Conservation (phyloP, 2,113 vertebrate genomes). For the Psittacus erithacus region DNA sequence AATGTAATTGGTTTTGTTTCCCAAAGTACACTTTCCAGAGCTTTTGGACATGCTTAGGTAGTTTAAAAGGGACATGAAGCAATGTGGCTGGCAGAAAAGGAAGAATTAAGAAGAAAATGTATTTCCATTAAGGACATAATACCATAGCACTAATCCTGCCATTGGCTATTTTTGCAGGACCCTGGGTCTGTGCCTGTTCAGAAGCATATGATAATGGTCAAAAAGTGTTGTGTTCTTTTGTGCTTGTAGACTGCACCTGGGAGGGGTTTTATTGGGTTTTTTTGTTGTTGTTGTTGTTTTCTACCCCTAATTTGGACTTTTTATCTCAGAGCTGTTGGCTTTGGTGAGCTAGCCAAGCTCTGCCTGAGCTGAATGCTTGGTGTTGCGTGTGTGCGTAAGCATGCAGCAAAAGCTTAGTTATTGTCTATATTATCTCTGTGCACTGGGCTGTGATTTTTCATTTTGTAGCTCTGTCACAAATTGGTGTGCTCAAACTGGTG, state of each 20-base stretch:
- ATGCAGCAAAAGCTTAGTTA: slow-evolving; percentile 46
- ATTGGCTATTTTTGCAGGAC: not conserved
- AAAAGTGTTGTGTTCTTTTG: not conserved
- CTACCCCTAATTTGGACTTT: not conserved
- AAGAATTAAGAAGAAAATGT: not conserved
- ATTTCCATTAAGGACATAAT: not conserved
- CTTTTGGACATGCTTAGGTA: not conserved
- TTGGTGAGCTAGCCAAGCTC: slow-evolving; percentile 10
- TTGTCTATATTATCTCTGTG: slow-evolving; percentile 71
- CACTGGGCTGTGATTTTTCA: slow-evolving; percentile 71
- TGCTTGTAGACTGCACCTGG: not conserved
- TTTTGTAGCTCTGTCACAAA: slow-evolving; percentile 65
- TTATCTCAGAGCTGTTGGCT: not conserved
- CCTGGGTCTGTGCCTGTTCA: not conserved
- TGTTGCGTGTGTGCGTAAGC: slow-evolving; percentile 38
- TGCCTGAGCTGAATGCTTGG: slow-evolving; percentile 19
- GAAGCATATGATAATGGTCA: not conserved
- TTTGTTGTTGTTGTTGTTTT: not conserved
- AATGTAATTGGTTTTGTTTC: not conserved
- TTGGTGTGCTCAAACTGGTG: slow-evolving; percentile 59
- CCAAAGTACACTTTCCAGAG: not conserved
- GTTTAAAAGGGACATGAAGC: not conserved
- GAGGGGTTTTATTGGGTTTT: not conserved
- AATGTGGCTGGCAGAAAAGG: not conserved
- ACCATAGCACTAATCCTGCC: not conserved